Conservation (phyloP, 2,888 invertebrate genomes). For the Stenolophus ochropezus region DNA sequence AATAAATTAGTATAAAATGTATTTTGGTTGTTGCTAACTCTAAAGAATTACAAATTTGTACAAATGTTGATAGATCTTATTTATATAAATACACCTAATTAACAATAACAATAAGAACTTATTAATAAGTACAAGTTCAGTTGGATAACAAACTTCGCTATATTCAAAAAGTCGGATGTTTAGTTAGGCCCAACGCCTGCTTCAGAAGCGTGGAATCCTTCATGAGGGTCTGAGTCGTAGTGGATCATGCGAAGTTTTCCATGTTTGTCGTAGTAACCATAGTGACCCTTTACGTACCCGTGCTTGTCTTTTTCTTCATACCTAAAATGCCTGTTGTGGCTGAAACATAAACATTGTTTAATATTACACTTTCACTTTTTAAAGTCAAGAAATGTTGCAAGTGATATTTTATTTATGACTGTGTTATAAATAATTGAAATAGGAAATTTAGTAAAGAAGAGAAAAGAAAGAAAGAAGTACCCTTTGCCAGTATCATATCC, state of each 20-base stretch:
- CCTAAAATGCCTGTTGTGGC: slow-evolving; percentile 87
- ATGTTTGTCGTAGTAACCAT: slow-evolving; percentile 85
- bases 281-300: slow-evolving; percentile 86
- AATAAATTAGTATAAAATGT: slow-evolving; percentile 57
- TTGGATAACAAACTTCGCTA: slow-evolving; percentile 50
- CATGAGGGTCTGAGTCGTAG: slow-evolving; percentile 83
- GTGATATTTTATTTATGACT: neutral
- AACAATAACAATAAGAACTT: slow-evolving; percentile 59
- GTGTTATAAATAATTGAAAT: slow-evolving; percentile 42
- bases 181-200: slow-evolving; percentile 63
- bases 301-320: slow-evolving; percentile 86
- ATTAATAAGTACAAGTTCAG: slow-evolving; percentile 37
- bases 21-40: slow-evolving; percentile 58
- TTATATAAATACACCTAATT: slow-evolving; percentile 55
- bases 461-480: slow-evolving; percentile 72
- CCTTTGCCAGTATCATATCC: slow-evolving; percentile 90
- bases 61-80: slow-evolving; percentile 52
- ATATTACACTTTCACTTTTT: neutral
- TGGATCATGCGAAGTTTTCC: slow-evolving; percentile 86
- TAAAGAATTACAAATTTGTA: slow-evolving; percentile 52
- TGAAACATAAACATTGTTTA: slow-evolving; percentile 71
- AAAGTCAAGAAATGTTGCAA: neutral
- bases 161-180: neutral
- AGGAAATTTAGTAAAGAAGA: neutral
- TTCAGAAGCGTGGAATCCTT: slow-evolving; percentile 79